Conservation (phyloP, 1,140 invertebrate genomes). For the Arion vulgaris region DNA sequence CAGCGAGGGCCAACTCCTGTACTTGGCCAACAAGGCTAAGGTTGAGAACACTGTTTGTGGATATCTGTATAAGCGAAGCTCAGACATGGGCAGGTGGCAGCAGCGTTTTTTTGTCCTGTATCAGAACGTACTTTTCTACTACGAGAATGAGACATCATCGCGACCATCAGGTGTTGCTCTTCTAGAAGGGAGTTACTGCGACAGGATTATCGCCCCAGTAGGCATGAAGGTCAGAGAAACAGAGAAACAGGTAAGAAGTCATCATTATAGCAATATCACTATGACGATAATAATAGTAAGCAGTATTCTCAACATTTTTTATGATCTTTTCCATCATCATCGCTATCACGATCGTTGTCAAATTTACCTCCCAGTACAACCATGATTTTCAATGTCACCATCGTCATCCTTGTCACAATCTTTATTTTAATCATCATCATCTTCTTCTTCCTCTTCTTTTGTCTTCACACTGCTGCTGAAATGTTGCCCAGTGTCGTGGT, state of each 20-base stretch:
- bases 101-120: slow-evolving; percentile 91
- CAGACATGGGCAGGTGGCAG: slow-evolving; percentile 91
- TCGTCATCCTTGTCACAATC: too few relatives aligned
- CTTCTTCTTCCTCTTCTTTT: too few relatives aligned
- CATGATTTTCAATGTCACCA: too few relatives aligned
- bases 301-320: too few relatives aligned
- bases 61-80: slow-evolving; percentile 87
- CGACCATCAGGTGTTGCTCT: slow-evolving; percentile 88
- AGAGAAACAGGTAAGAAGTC: slow-evolving; percentile 69
- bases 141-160: slow-evolving; percentile 82
- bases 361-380: too few relatives aligned
- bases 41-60: slow-evolving; percentile 83
- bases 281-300: too few relatives aligned
- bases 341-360: too few relatives aligned
- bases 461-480: too few relatives aligned
- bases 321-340: too few relatives aligned
- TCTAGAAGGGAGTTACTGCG: slow-evolving; percentile 92
- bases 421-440: too few relatives aligned
- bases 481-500: too few relatives aligned
- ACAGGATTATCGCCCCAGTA: slow-evolving; percentile 78
- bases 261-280: background rate
- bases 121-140: slow-evolving; percentile 94
- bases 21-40: slow-evolving; percentile 87
- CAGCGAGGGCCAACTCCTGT: slow-evolving; percentile 77
- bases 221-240: slow-evolving; percentile 64